phyloP scores from a whole-genome alignment of 2,113 vertebrate species.

The Chaetodon auriga region DNA sequence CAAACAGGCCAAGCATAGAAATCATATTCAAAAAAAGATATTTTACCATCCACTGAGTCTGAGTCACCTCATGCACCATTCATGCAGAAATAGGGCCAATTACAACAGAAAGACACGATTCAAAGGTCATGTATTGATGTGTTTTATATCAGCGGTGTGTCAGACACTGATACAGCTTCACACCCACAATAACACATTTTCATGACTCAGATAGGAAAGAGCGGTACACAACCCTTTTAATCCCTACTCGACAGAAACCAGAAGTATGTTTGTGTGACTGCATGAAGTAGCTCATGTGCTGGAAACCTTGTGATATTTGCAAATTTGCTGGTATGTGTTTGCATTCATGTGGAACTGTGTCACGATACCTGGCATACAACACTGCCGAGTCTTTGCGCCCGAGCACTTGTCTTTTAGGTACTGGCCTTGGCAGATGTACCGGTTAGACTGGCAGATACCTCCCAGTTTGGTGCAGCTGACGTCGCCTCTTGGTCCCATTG shows the following conservation, averaged over 20 bases:
- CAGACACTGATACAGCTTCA: slow-evolving; percentile 14
- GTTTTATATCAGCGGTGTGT: slow-evolving; percentile 33
- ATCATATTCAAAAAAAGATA: slow-evolving; percentile 2
- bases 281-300: background rate
- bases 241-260: background rate
- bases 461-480: slow-evolving; percentile 56
- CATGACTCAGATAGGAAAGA: slow-evolving; percentile 22
- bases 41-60: slow-evolving; percentile 35
- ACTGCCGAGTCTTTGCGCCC: slow-evolving; percentile 35
- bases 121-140: slow-evolving; percentile 42
- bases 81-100: slow-evolving; percentile 52
- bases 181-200: slow-evolving; percentile 10
- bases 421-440: slow-evolving; percentile 66
- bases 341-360: background rate
- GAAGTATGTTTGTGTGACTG: background rate
- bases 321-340: background rate
- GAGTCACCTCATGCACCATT: slow-evolving; percentile 44
- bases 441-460: slow-evolving; percentile 67
- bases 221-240: background rate
- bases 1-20: slow-evolving; percentile 15
- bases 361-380: slow-evolving; percentile 73
- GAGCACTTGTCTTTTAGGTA: slow-evolving; percentile 71
- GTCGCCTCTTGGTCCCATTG: slow-evolving; percentile 23
- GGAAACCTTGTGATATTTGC: background rate
- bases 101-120: slow-evolving; percentile 43